phyloP scores from a whole-genome alignment of 2,113 vertebrate species.

The Rhinolophus sinicus region DNA sequence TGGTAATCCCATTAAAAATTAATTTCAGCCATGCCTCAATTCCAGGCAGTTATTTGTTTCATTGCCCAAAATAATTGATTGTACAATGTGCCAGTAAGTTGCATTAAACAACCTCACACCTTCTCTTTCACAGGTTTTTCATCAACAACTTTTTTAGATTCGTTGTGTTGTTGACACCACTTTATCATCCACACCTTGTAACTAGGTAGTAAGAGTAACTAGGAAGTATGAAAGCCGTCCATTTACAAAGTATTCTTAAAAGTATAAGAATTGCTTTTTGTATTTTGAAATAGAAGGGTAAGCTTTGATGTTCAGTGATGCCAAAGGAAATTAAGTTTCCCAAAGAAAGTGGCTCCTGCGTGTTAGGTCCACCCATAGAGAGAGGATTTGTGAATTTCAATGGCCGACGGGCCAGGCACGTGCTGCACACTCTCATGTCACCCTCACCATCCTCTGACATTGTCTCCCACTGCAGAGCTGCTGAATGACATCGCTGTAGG shows the following conservation, averaged over 20 bases:
- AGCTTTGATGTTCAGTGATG: not conserved
- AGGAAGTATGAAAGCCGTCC: not conserved
- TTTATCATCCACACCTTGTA: slow-evolving; percentile 16
- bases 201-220: slow-evolving; percentile 39
- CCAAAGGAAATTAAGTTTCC: not conserved
- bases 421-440: not conserved
- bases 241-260: not conserved
- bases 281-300: slow-evolving; percentile 4
- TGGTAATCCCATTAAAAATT: not conserved
- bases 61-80: slow-evolving; percentile 44
- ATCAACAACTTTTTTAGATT: slow-evolving; percentile 59
- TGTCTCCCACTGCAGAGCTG: not conserved
- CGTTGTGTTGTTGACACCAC: slow-evolving; percentile 45
- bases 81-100: not conserved
- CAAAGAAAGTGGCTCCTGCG: not conserved
- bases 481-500: not conserved
- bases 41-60: slow-evolving; percentile 34
- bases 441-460: not conserved
- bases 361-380: not conserved
- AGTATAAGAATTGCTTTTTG: not conserved
- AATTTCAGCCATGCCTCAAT: not conserved
- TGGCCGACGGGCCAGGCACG: not conserved
- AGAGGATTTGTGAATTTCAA: not conserved
- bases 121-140: slow-evolving; percentile 66
- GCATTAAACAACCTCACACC: slow-evolving; percentile 46